Percentiles rank a stretch among this genome's conserved stretches.
phyloP scores from a whole-genome alignment of 2,797 vertebrate species.

The Periophthalmus magnuspinnatus region DNA sequence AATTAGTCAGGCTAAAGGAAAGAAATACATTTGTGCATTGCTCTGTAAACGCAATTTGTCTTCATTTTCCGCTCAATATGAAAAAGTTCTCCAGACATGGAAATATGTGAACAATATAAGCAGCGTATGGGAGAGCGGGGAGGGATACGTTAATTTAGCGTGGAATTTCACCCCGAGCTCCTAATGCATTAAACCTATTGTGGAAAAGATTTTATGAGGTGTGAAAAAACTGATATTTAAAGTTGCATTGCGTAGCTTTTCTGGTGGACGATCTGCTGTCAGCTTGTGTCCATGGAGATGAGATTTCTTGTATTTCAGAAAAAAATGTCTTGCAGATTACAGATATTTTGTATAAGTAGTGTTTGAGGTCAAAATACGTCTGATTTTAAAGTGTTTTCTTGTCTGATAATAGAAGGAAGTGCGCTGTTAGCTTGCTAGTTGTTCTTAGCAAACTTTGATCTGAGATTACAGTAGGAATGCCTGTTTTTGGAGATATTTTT shows the following conservation, averaged over 20 bases:
- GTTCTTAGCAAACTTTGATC: too few relatives aligned
- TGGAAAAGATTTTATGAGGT: conserved; percentile 24
- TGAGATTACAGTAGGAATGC: background rate
- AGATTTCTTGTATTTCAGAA: background rate
- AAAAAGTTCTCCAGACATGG: conserved; percentile 54
- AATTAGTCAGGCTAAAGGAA: conserved; percentile 41
- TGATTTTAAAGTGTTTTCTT: too few relatives aligned
- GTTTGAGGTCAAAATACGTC: too few relatives aligned
- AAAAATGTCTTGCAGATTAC: too few relatives aligned
- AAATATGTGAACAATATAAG: conserved; percentile 60
- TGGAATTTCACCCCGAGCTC: conserved; percentile 40
- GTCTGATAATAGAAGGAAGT: too few relatives aligned
- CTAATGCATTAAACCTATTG: conserved; percentile 45
- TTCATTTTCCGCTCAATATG: conserved; percentile 60
- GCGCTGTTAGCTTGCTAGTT: too few relatives aligned
- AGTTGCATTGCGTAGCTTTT: background rate
- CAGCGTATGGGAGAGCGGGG: conserved; percentile 50
- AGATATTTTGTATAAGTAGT: too few relatives aligned
- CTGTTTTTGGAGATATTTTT: background rate
- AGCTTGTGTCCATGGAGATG: background rate
- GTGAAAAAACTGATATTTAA: background rate
- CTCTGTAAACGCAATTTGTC: conserved; percentile 59
- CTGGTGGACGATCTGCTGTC: background rate
- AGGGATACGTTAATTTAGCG: conserved; percentile 44
- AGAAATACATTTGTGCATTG: conserved; percentile 53